Evolutionary conservation across 1,140 invertebrate genomes (phyloP).

Genomic region (Tetramorium alpestre): DNA sequence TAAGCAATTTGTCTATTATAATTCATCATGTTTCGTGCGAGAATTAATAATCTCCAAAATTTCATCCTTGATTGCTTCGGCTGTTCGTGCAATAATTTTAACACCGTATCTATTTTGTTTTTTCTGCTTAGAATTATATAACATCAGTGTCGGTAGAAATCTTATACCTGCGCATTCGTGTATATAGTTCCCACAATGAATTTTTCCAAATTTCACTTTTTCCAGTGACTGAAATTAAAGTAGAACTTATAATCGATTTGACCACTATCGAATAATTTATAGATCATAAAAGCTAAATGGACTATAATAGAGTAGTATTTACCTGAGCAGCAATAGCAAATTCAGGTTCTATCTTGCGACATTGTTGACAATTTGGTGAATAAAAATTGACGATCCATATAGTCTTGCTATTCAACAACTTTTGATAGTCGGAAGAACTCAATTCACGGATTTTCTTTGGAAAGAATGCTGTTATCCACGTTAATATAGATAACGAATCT

Average conservation of each 20-base stretch:
- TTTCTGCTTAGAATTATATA: slow-evolving; percentile 73
- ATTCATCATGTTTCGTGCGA: slow-evolving; percentile 45
- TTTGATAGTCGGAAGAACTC: slow-evolving; percentile 79
- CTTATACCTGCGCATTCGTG: slow-evolving; percentile 84
- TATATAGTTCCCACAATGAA: slow-evolving; percentile 86
- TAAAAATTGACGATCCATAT: slow-evolving; percentile 91
- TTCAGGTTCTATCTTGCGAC: slow-evolving; percentile 90
- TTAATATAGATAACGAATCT: slow-evolving; percentile 87
- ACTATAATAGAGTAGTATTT: slow-evolving; percentile 50
- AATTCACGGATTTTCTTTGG: slow-evolving; percentile 85
- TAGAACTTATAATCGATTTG: slow-evolving; percentile 2
- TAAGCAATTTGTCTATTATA: slow-evolving; percentile 39
- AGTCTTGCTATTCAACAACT: slow-evolving; percentile 82
- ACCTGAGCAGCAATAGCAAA: slow-evolving; percentile 89
- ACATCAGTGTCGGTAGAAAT: slow-evolving; percentile 86
- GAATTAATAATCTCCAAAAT: slow-evolving; percentile 56
- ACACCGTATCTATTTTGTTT: slow-evolving; percentile 58
- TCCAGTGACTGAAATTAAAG: slow-evolving; percentile 84
- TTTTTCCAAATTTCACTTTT: slow-evolving; percentile 86
- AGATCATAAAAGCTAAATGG: slow-evolving; percentile 14
- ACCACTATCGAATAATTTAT: neutral
- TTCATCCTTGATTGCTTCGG: slow-evolving; percentile 68
- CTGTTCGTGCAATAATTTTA: slow-evolving; percentile 60
- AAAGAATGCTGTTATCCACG: slow-evolving; percentile 88
- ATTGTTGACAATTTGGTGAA: slow-evolving; percentile 92